Evolutionary conservation across 2,888 invertebrate species (phyloP).

Genomic region (Bugulina stolonifera): DNA sequence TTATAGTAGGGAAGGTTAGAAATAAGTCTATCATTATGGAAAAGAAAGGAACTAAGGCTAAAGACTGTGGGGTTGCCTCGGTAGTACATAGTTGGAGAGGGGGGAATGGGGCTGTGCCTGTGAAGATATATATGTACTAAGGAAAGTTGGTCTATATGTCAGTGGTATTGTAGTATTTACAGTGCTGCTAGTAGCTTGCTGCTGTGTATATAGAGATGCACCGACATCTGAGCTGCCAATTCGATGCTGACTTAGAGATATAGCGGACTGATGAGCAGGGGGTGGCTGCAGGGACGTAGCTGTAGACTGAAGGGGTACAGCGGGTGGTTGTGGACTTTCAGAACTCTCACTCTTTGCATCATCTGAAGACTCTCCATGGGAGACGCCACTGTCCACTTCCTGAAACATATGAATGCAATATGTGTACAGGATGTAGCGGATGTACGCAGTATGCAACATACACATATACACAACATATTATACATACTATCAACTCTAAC

Average conservation of each 20-base stretch:
- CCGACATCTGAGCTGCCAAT: not conserved
- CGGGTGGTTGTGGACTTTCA: not conserved
- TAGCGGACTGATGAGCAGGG: constrained; percentile 6
- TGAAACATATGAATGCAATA: not conserved
- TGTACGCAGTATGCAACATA: too few relatives aligned
- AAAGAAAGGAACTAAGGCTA: too few relatives aligned
- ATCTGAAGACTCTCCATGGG: constrained; percentile 23
- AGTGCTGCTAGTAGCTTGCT: not conserved
- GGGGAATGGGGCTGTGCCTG: not conserved
- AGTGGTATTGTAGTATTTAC: not conserved
- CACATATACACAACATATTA: too few relatives aligned
- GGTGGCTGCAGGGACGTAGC: not conserved
- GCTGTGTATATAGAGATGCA: not conserved
- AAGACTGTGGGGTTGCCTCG: not conserved
- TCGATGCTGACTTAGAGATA: not conserved
- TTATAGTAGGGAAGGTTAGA: not conserved
- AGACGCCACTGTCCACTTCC: constrained; percentile 18
- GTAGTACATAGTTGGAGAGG: not conserved
- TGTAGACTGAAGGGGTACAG: too few relatives aligned
- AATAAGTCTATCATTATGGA: not conserved
- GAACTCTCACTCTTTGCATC: constrained; percentile 17
- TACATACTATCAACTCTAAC: too few relatives aligned
- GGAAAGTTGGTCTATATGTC: constrained; percentile 3
- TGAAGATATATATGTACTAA: not conserved
- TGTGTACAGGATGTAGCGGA: not conserved